Evolutionary conservation across 2,888 invertebrate species (phyloP).

Genomic region (Drosophila greeni): DNA sequence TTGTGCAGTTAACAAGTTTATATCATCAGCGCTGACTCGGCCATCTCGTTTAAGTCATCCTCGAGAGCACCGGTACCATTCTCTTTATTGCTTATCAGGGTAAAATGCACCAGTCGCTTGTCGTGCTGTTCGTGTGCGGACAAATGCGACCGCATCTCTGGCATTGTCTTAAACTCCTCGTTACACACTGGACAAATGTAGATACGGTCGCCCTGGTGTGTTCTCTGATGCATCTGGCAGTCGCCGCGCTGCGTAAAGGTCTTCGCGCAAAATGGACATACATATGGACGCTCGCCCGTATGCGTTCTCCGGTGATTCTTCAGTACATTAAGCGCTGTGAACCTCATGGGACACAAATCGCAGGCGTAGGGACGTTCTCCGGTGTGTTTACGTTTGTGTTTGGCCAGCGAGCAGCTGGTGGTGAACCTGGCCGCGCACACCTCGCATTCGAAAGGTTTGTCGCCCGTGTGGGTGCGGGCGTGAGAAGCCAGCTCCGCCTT

Average conservation of each 20-base stretch:
- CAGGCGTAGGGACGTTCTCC: slow-evolving; percentile 82
- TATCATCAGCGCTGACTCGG: slow-evolving; percentile 28
- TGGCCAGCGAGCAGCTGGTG: slow-evolving; percentile 81
- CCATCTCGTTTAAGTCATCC: slow-evolving; percentile 46
- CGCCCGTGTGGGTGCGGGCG: slow-evolving; percentile 81
- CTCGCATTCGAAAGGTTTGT: slow-evolving; percentile 82
- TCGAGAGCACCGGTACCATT: slow-evolving; percentile 45
- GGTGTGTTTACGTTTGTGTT: slow-evolving; percentile 82
- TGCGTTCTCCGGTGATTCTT: slow-evolving; percentile 82
- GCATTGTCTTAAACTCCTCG: slow-evolving; percentile 80
- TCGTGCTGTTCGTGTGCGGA: slow-evolving; percentile 77
- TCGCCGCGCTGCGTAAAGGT: slow-evolving; percentile 82
- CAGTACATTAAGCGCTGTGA: slow-evolving; percentile 81
- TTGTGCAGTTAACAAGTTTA: not conserved
- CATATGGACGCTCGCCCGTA: slow-evolving; percentile 81
- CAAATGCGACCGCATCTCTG: slow-evolving; percentile 80
- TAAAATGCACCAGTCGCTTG: slow-evolving; percentile 60
- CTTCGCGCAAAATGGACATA: slow-evolving; percentile 81
- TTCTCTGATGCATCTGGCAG: slow-evolving; percentile 81
- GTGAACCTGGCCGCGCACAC: slow-evolving; percentile 81
- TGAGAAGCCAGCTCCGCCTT: slow-evolving; percentile 81
- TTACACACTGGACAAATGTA: slow-evolving; percentile 69
- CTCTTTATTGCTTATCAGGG: slow-evolving; percentile 52
- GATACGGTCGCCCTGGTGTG: slow-evolving; percentile 79
- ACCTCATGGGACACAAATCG: slow-evolving; percentile 81